A percentile compares a stretch with the other conserved stretches of the same genome.
These are phyloP conservation scores for Spinus olivaceus DNA, from an alignment of 2,797 vertebrate genomes.

Conservation along the genomic window DNA sequence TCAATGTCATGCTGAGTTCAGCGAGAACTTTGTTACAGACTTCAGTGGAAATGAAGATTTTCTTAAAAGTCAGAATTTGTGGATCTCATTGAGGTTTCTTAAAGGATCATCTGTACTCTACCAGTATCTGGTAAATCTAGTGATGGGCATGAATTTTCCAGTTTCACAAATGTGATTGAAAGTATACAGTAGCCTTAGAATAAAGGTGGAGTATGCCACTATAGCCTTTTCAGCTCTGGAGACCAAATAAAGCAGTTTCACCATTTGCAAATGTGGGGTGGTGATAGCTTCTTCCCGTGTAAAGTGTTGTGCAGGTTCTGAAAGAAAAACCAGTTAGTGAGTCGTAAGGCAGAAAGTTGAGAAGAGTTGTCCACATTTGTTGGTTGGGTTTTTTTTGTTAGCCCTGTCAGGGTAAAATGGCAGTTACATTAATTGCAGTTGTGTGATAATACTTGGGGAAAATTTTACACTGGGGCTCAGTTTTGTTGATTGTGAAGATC, in stretches of 20 bases:
- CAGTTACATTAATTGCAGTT: background rate
- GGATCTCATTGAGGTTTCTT: background rate
- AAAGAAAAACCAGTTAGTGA: background rate
- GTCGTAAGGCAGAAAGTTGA: background rate
- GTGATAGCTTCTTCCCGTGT: background rate
- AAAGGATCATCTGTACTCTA: background rate
- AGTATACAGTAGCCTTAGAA: background rate
- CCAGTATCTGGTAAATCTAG: background rate
- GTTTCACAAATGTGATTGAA: background rate
- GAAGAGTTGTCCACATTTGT: background rate
- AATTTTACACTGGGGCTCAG: background rate
- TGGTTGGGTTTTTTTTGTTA: background rate
- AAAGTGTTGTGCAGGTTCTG: background rate
- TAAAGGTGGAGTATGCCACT: background rate
- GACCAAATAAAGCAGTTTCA: background rate
- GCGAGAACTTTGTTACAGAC: background rate
- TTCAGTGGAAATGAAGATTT: background rate
- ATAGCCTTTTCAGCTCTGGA: background rate
- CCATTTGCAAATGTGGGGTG: background rate
- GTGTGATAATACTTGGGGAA: background rate
- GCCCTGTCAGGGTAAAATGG: background rate
- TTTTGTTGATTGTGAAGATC: background rate
- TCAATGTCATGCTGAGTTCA: background rate
- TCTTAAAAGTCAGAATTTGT: background rate
- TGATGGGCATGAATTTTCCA: background rate